Percentiles rank a stretch among this genome's conserved stretches.
Conservation (phyloP, 2,888 invertebrate species). For the Junonia oenone region DNA sequence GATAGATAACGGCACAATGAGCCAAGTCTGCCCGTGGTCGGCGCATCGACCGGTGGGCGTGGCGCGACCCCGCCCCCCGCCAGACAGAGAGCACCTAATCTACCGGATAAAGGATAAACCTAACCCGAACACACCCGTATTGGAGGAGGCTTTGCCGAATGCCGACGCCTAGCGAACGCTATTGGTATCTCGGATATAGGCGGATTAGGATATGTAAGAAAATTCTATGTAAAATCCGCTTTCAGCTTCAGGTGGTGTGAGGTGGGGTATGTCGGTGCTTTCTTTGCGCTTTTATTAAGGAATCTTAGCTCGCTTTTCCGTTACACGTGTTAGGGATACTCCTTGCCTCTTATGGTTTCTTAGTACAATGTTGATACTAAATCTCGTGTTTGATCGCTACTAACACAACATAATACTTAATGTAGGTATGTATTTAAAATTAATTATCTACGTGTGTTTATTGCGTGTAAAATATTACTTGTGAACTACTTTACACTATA, state of each 20-base stretch:
- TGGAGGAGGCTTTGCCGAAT: conserved; percentile 66
- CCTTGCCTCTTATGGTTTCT: too few relatives aligned
- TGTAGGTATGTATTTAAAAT: too few relatives aligned
- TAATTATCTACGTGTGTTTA: neutral
- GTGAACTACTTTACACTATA: too few relatives aligned
- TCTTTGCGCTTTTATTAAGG: neutral
- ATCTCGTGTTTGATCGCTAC: too few relatives aligned
- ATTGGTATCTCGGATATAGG: conserved; percentile 69
- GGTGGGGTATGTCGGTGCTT: neutral
- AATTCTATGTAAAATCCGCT: conserved; percentile 27
- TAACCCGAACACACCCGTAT: conserved; percentile 61
- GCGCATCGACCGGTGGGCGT: conserved; percentile 76
- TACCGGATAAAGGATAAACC: conserved; percentile 75
- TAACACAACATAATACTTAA: too few relatives aligned
- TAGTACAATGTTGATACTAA: too few relatives aligned
- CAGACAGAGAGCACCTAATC: conserved; percentile 70
- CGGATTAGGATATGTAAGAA: conserved; percentile 64
- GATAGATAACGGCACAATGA: conserved; percentile 74
- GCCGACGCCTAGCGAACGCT: conserved; percentile 63
- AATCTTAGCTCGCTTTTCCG: neutral
- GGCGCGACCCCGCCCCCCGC: conserved; percentile 67
- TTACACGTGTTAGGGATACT: neutral
- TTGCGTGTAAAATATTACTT: too few relatives aligned
- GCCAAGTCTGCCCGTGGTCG: conserved; percentile 38
- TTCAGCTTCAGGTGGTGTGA: conserved; percentile 3